Evolutionary conservation across 1,140 invertebrate genomes (phyloP).

Genomic region (Meloidogyne chitwoodi): DNA sequence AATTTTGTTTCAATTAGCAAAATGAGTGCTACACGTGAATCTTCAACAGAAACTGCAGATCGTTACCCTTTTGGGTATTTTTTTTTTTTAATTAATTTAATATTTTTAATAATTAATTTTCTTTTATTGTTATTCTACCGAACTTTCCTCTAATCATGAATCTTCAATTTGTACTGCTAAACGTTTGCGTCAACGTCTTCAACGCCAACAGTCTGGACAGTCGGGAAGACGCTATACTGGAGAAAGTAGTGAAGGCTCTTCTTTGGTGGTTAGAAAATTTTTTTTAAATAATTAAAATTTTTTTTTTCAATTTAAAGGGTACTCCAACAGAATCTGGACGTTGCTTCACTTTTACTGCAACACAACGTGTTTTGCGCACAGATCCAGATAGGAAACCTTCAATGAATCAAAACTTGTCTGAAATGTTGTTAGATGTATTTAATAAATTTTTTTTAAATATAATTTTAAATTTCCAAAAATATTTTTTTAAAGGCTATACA

Average conservation of each 20-base stretch:
- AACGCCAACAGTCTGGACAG: slow-evolving; percentile 57
- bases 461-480: neutral
- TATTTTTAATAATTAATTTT: slow-evolving; percentile 14
- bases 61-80: slow-evolving; percentile 48
- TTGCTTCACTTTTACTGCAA: slow-evolving; percentile 57
- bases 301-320: slow-evolving; percentile 14
- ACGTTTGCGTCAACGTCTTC: slow-evolving; percentile 52
- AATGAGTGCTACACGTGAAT: slow-evolving; percentile 51
- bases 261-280: slow-evolving; percentile 38
- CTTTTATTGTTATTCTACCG: slow-evolving; percentile 57
- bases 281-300: neutral
- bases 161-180: slow-evolving; percentile 57
- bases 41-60: slow-evolving; percentile 56
- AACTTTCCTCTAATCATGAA: slow-evolving; percentile 55
- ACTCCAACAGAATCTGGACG: slow-evolving; percentile 59
- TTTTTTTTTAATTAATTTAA: neutral
- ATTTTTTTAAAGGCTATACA: slow-evolving; percentile 50
- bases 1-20: neutral
- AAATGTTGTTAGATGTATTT: slow-evolving; percentile 58
- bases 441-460: neutral
- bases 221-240: slow-evolving; percentile 59
- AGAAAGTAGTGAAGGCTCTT: slow-evolving; percentile 57
- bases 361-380: slow-evolving; percentile 39
- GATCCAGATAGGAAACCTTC: slow-evolving; percentile 57
- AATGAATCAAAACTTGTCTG: slow-evolving; percentile 59